Percentiles rank a stretch among this genome's conserved stretches.
Evolutionary conservation across 35 echinoderm and acorn worm genomes (phyloP).

Genomic region (Strongylocentrotus purpuratus): DNA sequence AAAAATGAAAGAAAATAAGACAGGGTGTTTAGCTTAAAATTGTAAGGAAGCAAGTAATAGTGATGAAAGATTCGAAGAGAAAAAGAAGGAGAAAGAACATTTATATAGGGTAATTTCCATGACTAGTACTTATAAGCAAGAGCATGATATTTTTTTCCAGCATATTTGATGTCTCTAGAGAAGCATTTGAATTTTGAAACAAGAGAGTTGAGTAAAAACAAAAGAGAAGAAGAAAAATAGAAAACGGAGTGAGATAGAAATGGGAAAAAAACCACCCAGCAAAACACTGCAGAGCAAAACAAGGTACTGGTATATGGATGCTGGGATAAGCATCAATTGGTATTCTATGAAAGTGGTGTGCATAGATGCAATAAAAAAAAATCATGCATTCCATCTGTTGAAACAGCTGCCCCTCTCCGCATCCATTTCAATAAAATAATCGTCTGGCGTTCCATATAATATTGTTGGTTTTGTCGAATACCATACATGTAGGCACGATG

Average conservation of each 20-base stretch:
- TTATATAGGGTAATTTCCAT: background rate
- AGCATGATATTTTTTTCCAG: background rate
- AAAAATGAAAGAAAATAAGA: too few relatives aligned
- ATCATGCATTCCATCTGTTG: background rate
- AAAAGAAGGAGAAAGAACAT: background rate
- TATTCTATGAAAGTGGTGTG: background rate
- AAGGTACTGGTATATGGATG: background rate
- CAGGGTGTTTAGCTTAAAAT: too few relatives aligned
- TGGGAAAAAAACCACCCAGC: background rate
- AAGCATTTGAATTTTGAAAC: background rate
- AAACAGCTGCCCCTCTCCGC: background rate
- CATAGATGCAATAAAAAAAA: background rate
- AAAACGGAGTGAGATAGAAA: background rate
- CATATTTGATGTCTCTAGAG: background rate
- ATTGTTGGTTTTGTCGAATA: background rate
- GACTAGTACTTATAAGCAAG: background rate
- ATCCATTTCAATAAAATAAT: background rate
- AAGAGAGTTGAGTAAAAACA: background rate
- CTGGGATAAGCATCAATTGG: background rate
- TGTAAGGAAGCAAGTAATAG: too few relatives aligned
- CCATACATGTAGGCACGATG: background rate
- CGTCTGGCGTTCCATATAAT: background rate
- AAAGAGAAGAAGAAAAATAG: background rate
- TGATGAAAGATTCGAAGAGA: background rate
- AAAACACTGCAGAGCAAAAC: background rate